These are phyloP conservation scores for Drosophila mayaguana DNA, from an alignment of 2,888 invertebrate genomes.

Conservation along the genomic window DNA sequence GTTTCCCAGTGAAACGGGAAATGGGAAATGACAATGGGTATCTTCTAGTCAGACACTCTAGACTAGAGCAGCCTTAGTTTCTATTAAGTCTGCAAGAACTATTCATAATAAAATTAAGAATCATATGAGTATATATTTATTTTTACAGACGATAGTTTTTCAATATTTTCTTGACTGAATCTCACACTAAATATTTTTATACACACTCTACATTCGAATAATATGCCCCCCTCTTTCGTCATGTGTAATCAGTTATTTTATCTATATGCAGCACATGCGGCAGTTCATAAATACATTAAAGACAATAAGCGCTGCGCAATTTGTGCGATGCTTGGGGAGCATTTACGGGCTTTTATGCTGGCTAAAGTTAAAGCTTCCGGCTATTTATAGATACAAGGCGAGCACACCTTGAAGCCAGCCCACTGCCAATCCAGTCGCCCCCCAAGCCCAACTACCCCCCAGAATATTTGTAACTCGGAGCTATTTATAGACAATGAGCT, in stretches of 20 bases:
- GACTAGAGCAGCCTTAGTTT: no score
- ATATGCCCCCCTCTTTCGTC: background rate
- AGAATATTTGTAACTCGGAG: constrained; percentile 35
- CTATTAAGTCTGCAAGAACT: no score
- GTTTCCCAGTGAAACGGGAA: no score
- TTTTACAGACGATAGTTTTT: no score
- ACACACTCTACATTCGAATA: background rate
- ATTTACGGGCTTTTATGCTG: constrained; percentile 74
- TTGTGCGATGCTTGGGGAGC: constrained; percentile 50
- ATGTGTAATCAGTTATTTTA: constrained; percentile 15
- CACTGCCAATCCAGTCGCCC: background rate
- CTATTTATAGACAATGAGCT: constrained; percentile 48
- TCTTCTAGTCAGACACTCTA: no score
- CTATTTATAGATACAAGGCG: constrained; percentile 45
- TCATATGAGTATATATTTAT: no score
- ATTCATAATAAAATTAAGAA: no score
- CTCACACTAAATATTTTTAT: background rate
- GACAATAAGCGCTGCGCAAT: constrained; percentile 68
- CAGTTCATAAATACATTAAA: constrained; percentile 43
- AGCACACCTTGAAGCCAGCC: background rate
- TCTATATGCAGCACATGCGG: constrained; percentile 9
- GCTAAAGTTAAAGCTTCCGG: constrained; percentile 30
- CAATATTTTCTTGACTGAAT: no score
- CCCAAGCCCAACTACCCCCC: background rate
- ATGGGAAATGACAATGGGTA: no score